phyloP scores from a whole-genome alignment of 1,140 invertebrate species.

The Heliothis subflexa region DNA sequence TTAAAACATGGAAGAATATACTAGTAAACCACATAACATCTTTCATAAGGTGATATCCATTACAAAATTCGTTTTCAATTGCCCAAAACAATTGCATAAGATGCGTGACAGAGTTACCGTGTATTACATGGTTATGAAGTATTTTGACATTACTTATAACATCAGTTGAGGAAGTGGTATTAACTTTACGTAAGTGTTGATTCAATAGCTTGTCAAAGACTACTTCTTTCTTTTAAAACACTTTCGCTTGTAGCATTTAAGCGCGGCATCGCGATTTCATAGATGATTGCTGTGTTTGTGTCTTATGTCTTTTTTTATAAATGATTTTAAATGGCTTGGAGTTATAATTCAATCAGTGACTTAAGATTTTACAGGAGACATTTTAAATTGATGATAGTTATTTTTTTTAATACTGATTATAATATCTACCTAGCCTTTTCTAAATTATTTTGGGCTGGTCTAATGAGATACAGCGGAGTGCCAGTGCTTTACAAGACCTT shows the following conservation, averaged over 20 bases:
- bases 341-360: no score
- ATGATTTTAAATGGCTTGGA: no score
- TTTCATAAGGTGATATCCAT: neutral
- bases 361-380: no score
- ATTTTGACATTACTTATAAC: slow-evolving; percentile 6
- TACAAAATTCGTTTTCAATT: neutral
- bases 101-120: slow-evolving; percentile 9
- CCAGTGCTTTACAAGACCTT: no score
- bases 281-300: neutral
- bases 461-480: no score
- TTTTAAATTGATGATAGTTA: no score
- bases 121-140: slow-evolving; percentile 15
- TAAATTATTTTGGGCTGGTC: no score
- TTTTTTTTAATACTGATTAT: no score
- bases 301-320: neutral
- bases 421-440: no score
- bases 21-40: no score
- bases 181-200: neutral
- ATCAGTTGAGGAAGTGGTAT: neutral
- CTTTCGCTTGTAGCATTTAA: neutral
- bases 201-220: slow-evolving; percentile 1
- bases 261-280: neutral
- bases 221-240: neutral
- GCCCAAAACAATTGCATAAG: neutral
- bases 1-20: no score